phyloP scores from a whole-genome alignment of 2,113 vertebrate genomes.

The Lasiurus borealis region DNA sequence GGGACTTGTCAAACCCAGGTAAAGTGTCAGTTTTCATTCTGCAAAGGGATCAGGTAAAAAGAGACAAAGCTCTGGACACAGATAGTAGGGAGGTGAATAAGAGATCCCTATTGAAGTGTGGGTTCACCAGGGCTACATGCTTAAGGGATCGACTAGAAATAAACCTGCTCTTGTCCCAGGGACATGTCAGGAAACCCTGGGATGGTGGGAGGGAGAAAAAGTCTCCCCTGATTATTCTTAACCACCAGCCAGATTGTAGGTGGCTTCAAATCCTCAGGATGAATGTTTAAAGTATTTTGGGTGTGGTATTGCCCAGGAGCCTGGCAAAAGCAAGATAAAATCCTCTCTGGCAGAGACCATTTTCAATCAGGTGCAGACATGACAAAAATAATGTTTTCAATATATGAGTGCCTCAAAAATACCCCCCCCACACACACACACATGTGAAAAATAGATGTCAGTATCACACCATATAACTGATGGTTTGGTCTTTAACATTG shows the following conservation, averaged over 20 bases:
- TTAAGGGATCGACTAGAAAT: background rate
- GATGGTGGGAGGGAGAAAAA: background rate
- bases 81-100: background rate
- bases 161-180: background rate
- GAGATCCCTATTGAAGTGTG: background rate
- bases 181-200: background rate
- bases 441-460: background rate
- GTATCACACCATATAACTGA: background rate
- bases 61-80: background rate
- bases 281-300: conserved; percentile 9
- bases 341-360: background rate
- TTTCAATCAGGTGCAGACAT: background rate
- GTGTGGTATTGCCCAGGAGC: background rate
- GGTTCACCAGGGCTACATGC: background rate
- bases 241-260: background rate
- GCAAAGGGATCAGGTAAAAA: background rate
- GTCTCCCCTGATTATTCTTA: background rate
- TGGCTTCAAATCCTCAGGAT: background rate
- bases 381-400: conserved; percentile 15
- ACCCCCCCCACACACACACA: no score
- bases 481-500: background rate
- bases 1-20: background rate
- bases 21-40: background rate
- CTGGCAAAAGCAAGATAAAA: conserved; percentile 18
- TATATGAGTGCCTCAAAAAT: conserved; percentile 14